Conservation (phyloP, 2,888 invertebrate genomes). For the Axea sp. region DNA sequence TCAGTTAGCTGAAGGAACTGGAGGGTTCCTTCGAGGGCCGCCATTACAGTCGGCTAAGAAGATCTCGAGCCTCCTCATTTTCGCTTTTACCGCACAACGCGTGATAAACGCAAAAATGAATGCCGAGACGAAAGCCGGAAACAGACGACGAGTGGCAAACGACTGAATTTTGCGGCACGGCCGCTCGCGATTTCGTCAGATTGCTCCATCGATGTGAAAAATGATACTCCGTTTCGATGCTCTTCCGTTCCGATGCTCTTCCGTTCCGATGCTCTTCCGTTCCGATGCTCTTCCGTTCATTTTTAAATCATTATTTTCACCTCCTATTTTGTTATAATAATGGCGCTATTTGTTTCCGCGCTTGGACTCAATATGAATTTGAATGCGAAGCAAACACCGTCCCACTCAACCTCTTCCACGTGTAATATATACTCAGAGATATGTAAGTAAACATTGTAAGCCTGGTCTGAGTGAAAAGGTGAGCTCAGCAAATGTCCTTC, state of each 20-base stretch:
- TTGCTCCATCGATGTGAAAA: conserved; percentile 32
- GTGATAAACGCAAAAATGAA: conserved; percentile 70
- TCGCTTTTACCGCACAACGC: conserved; percentile 64
- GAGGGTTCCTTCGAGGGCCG: conserved; percentile 73
- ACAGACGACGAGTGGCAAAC: conserved; percentile 57
- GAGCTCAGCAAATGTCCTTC: conserved; percentile 72
- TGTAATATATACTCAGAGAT: conserved; percentile 71
- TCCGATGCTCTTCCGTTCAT: neutral
- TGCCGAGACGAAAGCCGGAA: conserved; percentile 63
- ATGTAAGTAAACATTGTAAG: conserved; percentile 74
- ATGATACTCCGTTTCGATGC: conserved; percentile 9
- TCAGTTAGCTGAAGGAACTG: conserved; percentile 66
- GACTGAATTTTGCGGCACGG: conserved; percentile 46
- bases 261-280: neutral
- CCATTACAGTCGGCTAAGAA: conserved; percentile 74
- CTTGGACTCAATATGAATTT: conserved; percentile 29
- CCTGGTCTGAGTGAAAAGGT: conserved; percentile 71
- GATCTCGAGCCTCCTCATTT: conserved; percentile 69
- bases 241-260: neutral
- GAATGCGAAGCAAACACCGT: conserved; percentile 67
- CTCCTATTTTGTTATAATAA: conserved; percentile 3
- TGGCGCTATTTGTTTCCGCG: conserved; percentile 26
- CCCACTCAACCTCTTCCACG: conserved; percentile 68
- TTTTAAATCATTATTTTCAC: neutral
- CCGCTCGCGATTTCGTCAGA: conserved; percentile 6